Conservation (phyloP, 2,113 vertebrate species). For the Caranx melampygus region DNA sequence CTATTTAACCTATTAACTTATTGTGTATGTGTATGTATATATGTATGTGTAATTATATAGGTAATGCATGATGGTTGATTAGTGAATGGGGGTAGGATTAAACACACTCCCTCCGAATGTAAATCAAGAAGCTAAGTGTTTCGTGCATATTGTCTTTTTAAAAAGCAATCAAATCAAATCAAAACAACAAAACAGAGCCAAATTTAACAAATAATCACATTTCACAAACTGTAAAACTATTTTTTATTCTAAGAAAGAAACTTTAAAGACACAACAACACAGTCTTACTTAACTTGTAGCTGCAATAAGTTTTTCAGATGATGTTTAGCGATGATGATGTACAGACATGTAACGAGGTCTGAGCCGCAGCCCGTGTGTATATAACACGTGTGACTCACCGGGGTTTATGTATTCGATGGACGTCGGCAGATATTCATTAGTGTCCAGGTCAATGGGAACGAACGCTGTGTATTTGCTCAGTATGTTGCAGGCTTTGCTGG, state of each 20-base stretch:
- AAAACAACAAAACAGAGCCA: no score
- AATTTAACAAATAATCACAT: not conserved
- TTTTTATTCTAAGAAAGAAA: not conserved
- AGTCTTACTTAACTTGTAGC: not conserved
- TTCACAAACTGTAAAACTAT: not conserved
- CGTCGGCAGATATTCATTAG: conserved; percentile 87
- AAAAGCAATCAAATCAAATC: no score
- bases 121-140: no score
- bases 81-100: no score
- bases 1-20: no score
- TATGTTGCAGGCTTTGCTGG: conserved; percentile 94
- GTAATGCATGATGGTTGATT: no score
- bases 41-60: no score
- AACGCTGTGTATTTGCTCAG: conserved; percentile 95
- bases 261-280: not conserved
- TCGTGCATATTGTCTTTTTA: no score
- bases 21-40: no score
- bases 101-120: no score
- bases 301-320: not conserved
- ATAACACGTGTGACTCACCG: conserved; percentile 77
- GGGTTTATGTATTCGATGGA: conserved; percentile 85
- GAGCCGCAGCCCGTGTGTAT: not conserved
- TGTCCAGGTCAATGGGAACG: conserved; percentile 91
- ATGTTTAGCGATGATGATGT: not conserved
- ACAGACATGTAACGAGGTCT: not conserved